Base-by-base conservation (phyloP, 2,888 invertebrate species). In the Myopa tessellatipennis region DNA sequence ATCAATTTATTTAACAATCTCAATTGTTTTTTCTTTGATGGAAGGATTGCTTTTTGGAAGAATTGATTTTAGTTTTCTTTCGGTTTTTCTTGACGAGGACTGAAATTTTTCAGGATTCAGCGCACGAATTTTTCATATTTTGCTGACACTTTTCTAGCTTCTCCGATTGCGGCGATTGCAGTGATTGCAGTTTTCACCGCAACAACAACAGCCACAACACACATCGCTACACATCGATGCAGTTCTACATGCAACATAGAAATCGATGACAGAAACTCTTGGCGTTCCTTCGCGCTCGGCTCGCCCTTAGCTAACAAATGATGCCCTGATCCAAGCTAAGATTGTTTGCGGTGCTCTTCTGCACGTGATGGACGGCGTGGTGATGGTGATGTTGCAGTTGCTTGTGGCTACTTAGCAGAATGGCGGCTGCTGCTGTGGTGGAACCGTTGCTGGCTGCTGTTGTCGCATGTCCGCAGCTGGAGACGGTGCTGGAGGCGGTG, bases 281-380 rank as follows among this genome's bases (percentile, higher is more conserved):
- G 88, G 88, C 88, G 87, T 88, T 88, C 83, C 87, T 88, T 82
- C 88, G 86, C 83, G 85, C 88, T 84, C 88, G 87, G 79, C 84
- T 86, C 86, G 87, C 88, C 87, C 85, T 88, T 88, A 88, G 89
- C 89, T 89, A 89, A 89, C 89, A 89, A 83, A 89, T 89, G 83
- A 89, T 89, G 83, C 89, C 89, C 85, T 89, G 89, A 83, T 89
- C 89, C 82, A 89, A 82, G 74, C 86, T 88, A 80, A 89, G 81
- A 83, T 86, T 89, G 85, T 86, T 88, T 83, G 88, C 84, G 75
- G 86, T 85, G 78, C 85, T 87, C 81, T 86, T 88, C 50, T 84
- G 84, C 69, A 84, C 85, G 76, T 81, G 84, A 79, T 83, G 83
- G 79, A 85, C 85, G 79, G 85, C 85, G 76, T 85, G 82, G 68